These are phyloP conservation scores for Onychomys arenicola DNA, from an alignment of 2,797 vertebrate species.

Conservation along the genomic window DNA sequence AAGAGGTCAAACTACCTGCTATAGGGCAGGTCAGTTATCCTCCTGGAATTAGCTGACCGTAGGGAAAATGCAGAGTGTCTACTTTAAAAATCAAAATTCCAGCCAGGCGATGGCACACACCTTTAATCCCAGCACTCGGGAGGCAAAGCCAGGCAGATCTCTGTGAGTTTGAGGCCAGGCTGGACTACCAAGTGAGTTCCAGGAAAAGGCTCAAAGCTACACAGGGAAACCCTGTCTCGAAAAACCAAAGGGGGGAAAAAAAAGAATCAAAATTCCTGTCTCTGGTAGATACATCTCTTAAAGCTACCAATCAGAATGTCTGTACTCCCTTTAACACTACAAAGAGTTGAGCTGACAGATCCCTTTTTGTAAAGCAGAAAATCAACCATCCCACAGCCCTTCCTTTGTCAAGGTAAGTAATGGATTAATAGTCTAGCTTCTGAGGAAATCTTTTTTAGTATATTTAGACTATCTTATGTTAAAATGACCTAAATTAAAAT, in stretches of 20 bases:
- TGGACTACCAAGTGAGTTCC: too few species aligned
- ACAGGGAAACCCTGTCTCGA: too few species aligned
- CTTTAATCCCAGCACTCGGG: too few species aligned
- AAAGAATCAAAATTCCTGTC: background rate
- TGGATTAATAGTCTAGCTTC: conserved; percentile 64
- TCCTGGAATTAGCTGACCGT: background rate
- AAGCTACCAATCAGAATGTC: background rate
- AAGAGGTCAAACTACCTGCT: background rate
- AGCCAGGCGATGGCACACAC: too few species aligned
- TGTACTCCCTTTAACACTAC: conserved; percentile 23
- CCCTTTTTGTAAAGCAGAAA: conserved; percentile 58
- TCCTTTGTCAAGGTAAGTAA: conserved; percentile 41
- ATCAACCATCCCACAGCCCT: background rate
- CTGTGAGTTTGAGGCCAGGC: too few species aligned
- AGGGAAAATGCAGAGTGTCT: background rate
- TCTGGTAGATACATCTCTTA: background rate
- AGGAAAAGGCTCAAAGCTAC: too few species aligned
- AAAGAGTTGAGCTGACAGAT: conserved; percentile 43
- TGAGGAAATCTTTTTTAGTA: conserved; percentile 41
- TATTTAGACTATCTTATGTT: conserved; percentile 68
- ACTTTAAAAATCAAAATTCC: background rate
- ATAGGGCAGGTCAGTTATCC: background rate
- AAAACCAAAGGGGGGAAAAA: too few species aligned
- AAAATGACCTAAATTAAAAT: conserved; percentile 79
- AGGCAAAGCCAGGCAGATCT: too few species aligned